Evolutionary conservation across 2,113 vertebrate species (phyloP).

Genomic region (Oreochromis niloticus): DNA sequence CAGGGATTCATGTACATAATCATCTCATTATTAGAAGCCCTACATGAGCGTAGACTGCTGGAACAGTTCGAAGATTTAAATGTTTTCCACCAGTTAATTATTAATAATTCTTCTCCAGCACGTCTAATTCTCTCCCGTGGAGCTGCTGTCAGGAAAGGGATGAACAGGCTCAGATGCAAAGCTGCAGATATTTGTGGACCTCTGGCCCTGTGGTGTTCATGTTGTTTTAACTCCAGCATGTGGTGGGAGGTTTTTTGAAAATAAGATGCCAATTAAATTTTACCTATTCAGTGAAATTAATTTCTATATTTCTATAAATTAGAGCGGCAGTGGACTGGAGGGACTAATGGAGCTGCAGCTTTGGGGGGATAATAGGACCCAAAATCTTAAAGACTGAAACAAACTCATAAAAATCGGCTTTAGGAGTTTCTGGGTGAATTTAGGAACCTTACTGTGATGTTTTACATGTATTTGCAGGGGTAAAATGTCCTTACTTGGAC

Average conservation of each 20-base stretch:
- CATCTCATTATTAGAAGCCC: fast-evolving
- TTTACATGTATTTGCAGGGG: background rate
- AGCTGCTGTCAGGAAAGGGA: background rate
- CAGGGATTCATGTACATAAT: background rate
- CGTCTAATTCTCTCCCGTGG: fast-evolving
- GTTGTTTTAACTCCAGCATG: background rate
- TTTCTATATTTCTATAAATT: background rate
- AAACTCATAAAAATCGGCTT: background rate
- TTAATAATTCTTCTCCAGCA: background rate
- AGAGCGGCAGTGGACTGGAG: fast-evolving
- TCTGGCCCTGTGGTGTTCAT: background rate
- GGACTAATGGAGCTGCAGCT: background rate
- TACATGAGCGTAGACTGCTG: background rate
- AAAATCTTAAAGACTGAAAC: background rate
- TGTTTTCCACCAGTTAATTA: fast-evolving
- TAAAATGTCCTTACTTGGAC: background rate
- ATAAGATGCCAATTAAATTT: fast-evolving
- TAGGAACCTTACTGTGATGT: background rate
- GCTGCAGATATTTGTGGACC: background rate
- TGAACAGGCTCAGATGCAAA: background rate
- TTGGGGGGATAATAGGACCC: too few species aligned
- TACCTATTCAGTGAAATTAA: fast-evolving
- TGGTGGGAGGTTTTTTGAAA: background rate
- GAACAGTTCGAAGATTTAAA: fast-evolving
- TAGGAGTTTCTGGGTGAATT: fast-evolving